These are phyloP conservation scores for Phthorimaea operculella DNA, from an alignment of 1,140 invertebrate species.

Conservation along the genomic window DNA sequence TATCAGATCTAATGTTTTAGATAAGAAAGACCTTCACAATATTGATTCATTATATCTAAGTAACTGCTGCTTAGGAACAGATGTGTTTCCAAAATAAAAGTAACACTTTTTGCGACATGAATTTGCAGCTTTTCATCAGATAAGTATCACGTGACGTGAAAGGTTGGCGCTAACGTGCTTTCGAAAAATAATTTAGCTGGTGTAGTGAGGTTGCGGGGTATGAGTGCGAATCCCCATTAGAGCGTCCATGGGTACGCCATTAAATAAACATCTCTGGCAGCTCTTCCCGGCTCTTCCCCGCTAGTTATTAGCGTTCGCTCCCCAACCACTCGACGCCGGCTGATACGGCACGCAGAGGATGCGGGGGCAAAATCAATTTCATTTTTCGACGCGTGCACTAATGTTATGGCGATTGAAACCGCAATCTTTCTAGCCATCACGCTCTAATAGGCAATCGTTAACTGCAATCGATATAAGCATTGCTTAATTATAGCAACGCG, in stretches of 20 bases:
- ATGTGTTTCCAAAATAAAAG: too few species aligned
- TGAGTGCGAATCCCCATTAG: constrained; percentile 54
- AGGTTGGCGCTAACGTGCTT: constrained; percentile 12
- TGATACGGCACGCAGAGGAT: constrained; percentile 63
- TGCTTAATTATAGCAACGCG: too few species aligned
- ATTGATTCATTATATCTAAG: too few species aligned
- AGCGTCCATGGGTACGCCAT: constrained; percentile 58
- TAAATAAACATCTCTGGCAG: constrained; percentile 64
- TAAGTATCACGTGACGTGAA: too few species aligned
- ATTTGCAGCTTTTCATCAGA: too few species aligned
- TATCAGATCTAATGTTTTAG: too few species aligned
- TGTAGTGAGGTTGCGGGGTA: constrained; percentile 29
- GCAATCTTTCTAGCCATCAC: constrained; percentile 11
- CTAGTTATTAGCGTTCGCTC: constrained; percentile 61
- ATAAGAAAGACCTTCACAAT: too few species aligned
- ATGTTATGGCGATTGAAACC: constrained; percentile 50
- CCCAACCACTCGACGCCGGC: constrained; percentile 49
- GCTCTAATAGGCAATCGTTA: not conserved
- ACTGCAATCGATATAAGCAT: too few species aligned
- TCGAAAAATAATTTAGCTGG: constrained; percentile 39
- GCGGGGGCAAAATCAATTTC: constrained; percentile 62
- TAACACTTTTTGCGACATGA: too few species aligned
- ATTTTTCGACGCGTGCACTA: constrained; percentile 65
- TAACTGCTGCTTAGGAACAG: too few species aligned
- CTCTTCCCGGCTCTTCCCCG: constrained; percentile 26